Base-by-base conservation (phyloP, 92 coral and sea anemone genomes). In the Nematostella vectensis region DNA sequence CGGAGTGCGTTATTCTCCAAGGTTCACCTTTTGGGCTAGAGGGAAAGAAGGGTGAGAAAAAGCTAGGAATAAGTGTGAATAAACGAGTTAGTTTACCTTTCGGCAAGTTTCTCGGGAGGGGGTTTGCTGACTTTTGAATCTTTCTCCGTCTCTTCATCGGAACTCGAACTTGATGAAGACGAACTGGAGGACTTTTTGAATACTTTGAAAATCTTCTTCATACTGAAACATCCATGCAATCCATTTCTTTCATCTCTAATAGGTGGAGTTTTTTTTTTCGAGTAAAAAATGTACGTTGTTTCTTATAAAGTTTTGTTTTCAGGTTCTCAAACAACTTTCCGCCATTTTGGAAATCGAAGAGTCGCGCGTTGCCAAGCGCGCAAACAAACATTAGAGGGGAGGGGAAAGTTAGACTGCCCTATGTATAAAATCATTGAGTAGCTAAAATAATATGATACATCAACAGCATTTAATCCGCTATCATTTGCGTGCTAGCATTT, bases 1-100 rank as follows among this genome's bases (percentile, higher is more conserved):
- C 66, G 19, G 95, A 85, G 61, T 85, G 95, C 1, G 95, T 85
- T 30, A 85, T 80, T 13, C 84, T 77, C 95, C 88, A 85, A 1
- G 79, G 71, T 55, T 58, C 62, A 2, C 29, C 65, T 21, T 77
- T 42, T 25, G 52, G 67, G 25, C 95, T 85, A 44, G 25, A 57
- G 19, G 59, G 21, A 45, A n/a, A 25, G 15, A 63, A n/a, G n/a
- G n/a, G n/a, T n/a, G n/a, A n/a, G n/a, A n/a, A n/a, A n/a, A n/a
- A n/a, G n/a, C n/a, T n/a, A n/a, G n/a, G n/a, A n/a, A n/a, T n/a
- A n/a, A n/a, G n/a, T n/a, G n/a, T n/a, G n/a, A n/a, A n/a, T n/a
- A n/a, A n/a, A n/a, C n/a, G n/a, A n/a, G n/a, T n/a, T n/a, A n/a
- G n/a, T n/a, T n/a, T n/a, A n/a, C n/a, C n/a, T n/a, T n/a, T n/a